Conservation (phyloP, 1,140 invertebrate genomes). For the Orussus abietinus region DNA sequence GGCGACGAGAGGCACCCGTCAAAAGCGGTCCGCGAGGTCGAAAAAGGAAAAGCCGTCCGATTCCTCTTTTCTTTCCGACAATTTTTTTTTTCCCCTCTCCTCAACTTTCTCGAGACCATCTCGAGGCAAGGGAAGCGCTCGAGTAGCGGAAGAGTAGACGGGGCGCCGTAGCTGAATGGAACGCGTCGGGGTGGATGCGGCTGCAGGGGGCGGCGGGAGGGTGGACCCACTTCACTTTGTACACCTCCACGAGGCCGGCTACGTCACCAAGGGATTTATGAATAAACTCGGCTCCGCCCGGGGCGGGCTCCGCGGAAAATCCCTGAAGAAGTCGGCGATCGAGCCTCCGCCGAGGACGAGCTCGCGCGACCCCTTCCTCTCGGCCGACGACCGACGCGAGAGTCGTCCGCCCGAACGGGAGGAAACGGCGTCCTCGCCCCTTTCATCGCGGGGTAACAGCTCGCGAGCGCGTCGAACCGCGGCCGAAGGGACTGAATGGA, state of each 20-base stretch:
- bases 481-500: slow-evolving; percentile 13
- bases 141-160: too few species aligned
- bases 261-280: slow-evolving; percentile 6
- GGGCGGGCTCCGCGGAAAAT: background rate
- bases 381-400: background rate
- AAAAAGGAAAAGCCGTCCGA: too few species aligned
- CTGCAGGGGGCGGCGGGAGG: background rate
- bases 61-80: too few species aligned
- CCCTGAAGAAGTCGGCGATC: slow-evolving; percentile 9
- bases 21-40: too few species aligned
- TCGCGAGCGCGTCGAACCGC: slow-evolving; percentile 14
- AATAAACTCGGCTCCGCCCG: slow-evolving; percentile 7
- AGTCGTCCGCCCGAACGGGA: too few species aligned
- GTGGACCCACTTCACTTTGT: slow-evolving; percentile 11
- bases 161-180: too few species aligned
- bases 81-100: slow-evolving; percentile 2
- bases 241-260: slow-evolving; percentile 12
- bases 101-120: background rate
- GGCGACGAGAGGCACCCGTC: too few species aligned
- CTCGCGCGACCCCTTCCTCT: background rate
- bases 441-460: background rate
- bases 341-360: slow-evolving; percentile 7
- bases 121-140: too few species aligned
- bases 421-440: too few species aligned
- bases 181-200: background rate